Evolutionary conservation across 2,113 vertebrate species (phyloP), one percentile per base, ranked within the genome.

Genomic region (Pithys albifrons): DNA sequence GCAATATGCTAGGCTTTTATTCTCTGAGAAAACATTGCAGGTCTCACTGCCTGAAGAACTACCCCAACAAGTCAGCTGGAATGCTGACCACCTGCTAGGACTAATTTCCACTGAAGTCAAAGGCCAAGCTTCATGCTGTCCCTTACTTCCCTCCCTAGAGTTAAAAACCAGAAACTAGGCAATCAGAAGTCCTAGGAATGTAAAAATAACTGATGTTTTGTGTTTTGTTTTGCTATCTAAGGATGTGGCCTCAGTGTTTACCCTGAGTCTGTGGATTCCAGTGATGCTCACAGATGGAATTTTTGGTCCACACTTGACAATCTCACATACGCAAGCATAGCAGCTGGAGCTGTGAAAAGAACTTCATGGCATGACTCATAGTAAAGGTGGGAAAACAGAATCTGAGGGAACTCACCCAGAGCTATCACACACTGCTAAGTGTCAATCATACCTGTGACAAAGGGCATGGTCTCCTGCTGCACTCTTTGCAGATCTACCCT

Each of bases 301-400:
- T 88, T 80, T 57, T 88, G 70, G 89, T 45, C 37, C 23, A n/a
- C 55, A 48, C 54, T 66, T 93, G 69, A 61, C 35, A 62, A 33
- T 46, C 37, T 62, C 74, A 94, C 4, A 7, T 43, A 93, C 0
- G 1, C 43, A 73, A 76, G 55, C 85, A 81, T n/a, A 79, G 62
- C 4, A 43, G 74, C 88, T 93, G 85, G 51, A 95, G 64, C 51
- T 90, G 90, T 71, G 93, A 89, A 79, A 85, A 94, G 71, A 94
- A 59, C 48, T 86, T 31, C 18, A 55, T 27, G 49, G 71, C 67
- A 74, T 88, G 92, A 95, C 65, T 92, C 88, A 93, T 0, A 64
- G 62, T 12, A 77, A 91, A 96, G 90, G 93, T 91, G 92, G 52
- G 72, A 86, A 92, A 91, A 91, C 35, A 70, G 81, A 71, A 82